Conservation (phyloP, 2,797 vertebrate genomes). For the Enteromius argenteus region DNA sequence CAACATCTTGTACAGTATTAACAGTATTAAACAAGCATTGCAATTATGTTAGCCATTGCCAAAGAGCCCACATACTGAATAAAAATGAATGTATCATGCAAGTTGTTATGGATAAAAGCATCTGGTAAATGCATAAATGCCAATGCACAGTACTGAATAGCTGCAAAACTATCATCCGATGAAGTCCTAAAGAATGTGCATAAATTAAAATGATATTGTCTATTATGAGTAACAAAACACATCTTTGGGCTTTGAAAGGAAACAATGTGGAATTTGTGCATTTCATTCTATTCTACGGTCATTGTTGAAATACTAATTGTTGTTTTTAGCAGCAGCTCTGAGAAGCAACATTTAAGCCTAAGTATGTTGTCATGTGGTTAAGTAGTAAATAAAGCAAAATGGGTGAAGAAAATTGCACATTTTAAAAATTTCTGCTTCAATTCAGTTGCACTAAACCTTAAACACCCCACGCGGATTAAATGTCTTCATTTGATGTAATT, state of each 20-base stretch:
- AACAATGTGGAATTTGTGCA: slow-evolving; percentile 47
- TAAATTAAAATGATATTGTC: slow-evolving; percentile 53
- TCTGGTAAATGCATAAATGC: not conserved
- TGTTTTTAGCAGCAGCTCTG: slow-evolving; percentile 55
- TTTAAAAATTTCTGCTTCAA: not conserved
- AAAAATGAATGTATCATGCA: not conserved
- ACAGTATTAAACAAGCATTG: not conserved
- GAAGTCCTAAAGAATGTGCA: slow-evolving; percentile 43
- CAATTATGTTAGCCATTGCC: not conserved
- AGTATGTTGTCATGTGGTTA: slow-evolving; percentile 44
- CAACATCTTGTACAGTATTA: not conserved
- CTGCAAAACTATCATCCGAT: slow-evolving; percentile 21
- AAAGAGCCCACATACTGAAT: not conserved
- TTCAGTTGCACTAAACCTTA: not conserved
- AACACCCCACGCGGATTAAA: not conserved
- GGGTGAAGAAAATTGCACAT: slow-evolving; percentile 21
- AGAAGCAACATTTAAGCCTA: slow-evolving; percentile 53
- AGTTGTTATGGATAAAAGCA: not conserved
- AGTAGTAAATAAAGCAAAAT: slow-evolving; percentile 51
- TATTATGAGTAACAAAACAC: slow-evolving; percentile 47
- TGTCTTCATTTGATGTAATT: not conserved
- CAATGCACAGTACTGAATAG: slow-evolving; percentile 41
- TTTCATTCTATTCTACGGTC: slow-evolving; percentile 38
- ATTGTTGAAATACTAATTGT: slow-evolving; percentile 49
- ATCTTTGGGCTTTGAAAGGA: slow-evolving; percentile 49